A percentile compares a stretch with the other conserved stretches of the same genome.
Evolutionary conservation across 2,797 vertebrate species (phyloP).

Genomic region (Tenualosa thibaudeaui): DNA sequence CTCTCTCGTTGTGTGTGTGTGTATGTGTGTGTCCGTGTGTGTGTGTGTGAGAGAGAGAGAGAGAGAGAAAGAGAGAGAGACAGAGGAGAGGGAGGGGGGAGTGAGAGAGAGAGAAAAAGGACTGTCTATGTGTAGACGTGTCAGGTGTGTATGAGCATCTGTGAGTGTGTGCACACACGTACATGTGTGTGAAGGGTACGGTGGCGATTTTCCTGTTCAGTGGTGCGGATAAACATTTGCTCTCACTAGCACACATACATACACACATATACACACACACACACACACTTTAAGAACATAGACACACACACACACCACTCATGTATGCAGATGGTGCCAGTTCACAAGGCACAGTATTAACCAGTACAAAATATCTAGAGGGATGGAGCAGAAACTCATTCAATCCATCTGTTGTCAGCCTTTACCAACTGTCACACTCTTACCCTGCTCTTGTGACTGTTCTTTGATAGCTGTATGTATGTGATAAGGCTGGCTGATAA

Average conservation of each 20-base stretch:
- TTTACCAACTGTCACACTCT: background rate
- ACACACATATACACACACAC: conserved; percentile 18
- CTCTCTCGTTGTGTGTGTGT: background rate
- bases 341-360: background rate
- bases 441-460: background rate
- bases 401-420: background rate
- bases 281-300: background rate
- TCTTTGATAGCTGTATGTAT: background rate
- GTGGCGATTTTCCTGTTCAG: conserved; percentile 49
- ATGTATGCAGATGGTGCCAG: conserved; percentile 14
- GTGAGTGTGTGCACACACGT: conserved; percentile 31
- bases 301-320: background rate
- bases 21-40: conserved; percentile 7
- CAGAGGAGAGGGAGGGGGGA: no score
- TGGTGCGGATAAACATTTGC: conserved; percentile 40
- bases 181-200: conserved; percentile 32
- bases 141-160: background rate
- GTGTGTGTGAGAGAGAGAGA: background rate
- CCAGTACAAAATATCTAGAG: background rate
- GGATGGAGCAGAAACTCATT: background rate
- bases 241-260: conserved; percentile 9
- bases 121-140: background rate
- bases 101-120: background rate
- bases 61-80: no score
- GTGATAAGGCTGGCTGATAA: background rate